Base-by-base conservation (phyloP, 2,888 invertebrate genomes). In the Cephus pulcher region DNA sequence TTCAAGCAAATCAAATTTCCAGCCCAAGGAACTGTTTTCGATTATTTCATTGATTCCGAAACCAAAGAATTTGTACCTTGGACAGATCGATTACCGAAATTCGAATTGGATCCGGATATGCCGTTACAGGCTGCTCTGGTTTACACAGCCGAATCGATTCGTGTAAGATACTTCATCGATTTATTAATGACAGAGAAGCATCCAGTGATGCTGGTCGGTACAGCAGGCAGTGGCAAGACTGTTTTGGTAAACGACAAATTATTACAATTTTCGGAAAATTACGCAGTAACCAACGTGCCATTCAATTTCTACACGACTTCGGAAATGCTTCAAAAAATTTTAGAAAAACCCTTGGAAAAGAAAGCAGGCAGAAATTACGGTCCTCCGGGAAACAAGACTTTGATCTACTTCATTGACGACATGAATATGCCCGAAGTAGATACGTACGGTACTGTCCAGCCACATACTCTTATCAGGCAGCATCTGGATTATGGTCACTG, bases 391-490 rank as follows among this genome's bases (percentile, higher is more conserved):
- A 98, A 95, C 87, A 98, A 98, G 92, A 97, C 96, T 0, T 93
- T 99, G 71, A 95, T 99, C 81, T 99, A 98, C 91, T 99, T 99
- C 89, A 96, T 99, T 80, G 99, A 99, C 89, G 99, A 99, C 88
- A 96, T 99, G 96, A 99, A 99, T 90, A 99, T 99, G 98, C 98
- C 99, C 1, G 98, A 98, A 93, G 97, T 97, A 33, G 96, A 96
- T 90, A 90, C 94, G 68, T 99, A 99, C 88, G 98, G 98, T 12
- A 99, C 99, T 0, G 98, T 98, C 0, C 98, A 98, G 90, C 98
- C 99, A 0, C 98, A 99, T 89, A 99, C 98, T 0, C 92, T 99
- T 77, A 98, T 99, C 84, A 94, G 98, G 1, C 99, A 99, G 89
- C 98, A 98, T 92, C 93, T 99, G 88, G 99, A 99, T 91, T 99